phyloP scores from a whole-genome alignment of 1,140 invertebrate genomes.

The Drosophila obscura region DNA sequence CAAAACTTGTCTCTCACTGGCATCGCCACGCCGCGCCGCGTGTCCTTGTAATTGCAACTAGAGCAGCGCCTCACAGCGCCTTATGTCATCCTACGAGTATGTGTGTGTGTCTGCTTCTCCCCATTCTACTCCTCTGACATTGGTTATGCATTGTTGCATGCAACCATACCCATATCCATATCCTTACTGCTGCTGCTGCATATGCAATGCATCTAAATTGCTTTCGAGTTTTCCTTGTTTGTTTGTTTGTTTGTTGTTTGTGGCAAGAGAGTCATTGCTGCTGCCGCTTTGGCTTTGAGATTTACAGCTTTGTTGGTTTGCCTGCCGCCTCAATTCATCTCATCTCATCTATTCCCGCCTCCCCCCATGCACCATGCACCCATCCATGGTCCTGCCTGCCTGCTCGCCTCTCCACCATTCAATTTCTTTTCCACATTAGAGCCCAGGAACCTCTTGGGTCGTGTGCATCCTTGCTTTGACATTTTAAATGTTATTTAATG shows the following conservation, averaged over 20 bases:
- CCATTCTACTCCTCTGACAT: slow-evolving; percentile 22
- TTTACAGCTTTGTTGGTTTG: slow-evolving; percentile 72
- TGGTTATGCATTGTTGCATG: slow-evolving; percentile 37
- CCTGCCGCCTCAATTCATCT: slow-evolving; percentile 28
- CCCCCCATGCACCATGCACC: too few species aligned
- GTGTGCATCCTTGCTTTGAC: slow-evolving; percentile 53
- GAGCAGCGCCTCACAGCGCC: slow-evolving; percentile 16
- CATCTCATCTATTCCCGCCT: neutral
- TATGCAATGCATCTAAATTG: slow-evolving; percentile 70
- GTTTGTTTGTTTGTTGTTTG: slow-evolving; percentile 65
- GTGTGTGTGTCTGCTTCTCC: too few species aligned
- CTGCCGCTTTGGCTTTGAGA: slow-evolving; percentile 64
- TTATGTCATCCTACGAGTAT: slow-evolving; percentile 10
- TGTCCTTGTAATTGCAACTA: slow-evolving; percentile 44
- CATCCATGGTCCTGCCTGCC: too few species aligned
- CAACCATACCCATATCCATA: slow-evolving; percentile 31
- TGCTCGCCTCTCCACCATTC: slow-evolving; percentile 42
- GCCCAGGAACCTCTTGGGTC: slow-evolving; percentile 7
- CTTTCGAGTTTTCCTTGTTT: slow-evolving; percentile 69
- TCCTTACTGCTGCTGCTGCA: slow-evolving; percentile 25
- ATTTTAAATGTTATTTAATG: slow-evolving; percentile 80
- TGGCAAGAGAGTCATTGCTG: slow-evolving; percentile 35
- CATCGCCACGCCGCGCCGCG: slow-evolving; percentile 25
- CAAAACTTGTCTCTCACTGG: too few species aligned
- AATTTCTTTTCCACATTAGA: slow-evolving; percentile 72